Evolutionary conservation across 2,113 vertebrate genomes (phyloP).

Genomic region (Ammodytes dubius): DNA sequence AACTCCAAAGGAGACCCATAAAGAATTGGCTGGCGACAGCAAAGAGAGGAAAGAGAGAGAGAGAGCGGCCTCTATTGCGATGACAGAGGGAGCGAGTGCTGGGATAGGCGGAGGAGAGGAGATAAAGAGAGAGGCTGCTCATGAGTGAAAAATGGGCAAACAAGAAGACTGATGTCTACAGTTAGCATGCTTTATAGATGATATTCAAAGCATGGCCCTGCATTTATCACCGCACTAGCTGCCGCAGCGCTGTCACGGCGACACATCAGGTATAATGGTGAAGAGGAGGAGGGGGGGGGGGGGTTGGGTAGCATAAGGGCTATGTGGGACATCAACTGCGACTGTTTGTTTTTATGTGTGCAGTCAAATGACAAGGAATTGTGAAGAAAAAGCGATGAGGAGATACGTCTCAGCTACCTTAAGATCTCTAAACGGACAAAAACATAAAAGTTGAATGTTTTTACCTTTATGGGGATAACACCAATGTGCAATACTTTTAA

Average conservation of each 20-base stretch:
- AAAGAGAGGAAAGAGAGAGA: background rate
- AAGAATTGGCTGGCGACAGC: constrained; percentile 12
- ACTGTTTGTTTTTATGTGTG: constrained; percentile 2
- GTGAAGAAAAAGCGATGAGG: constrained; percentile 37
- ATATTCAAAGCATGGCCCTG: constrained; percentile 69
- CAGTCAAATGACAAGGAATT: constrained; percentile 57
- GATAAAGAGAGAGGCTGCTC: background rate
- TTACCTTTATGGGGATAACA: too few relatives aligned
- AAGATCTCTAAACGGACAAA: too few relatives aligned
- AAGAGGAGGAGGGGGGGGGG: constrained; percentile 20
- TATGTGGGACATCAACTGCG: constrained; percentile 33
- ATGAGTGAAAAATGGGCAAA: constrained; percentile 43
- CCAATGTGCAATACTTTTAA: too few relatives aligned
- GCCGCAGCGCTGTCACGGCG: constrained; percentile 40
- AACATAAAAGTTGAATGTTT: too few relatives aligned
- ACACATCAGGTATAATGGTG: constrained; percentile 49
- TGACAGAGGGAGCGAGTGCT: constrained; percentile 14
- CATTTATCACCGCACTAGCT: constrained; percentile 61
- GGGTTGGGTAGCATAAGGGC: constrained; percentile 12
- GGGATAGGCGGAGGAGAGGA: background rate
- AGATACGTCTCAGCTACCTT: constrained; percentile 19
- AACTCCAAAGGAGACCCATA: constrained; percentile 8
- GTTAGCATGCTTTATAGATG: constrained; percentile 71
- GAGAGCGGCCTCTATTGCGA: background rate
- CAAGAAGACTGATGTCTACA: constrained; percentile 69